Conservation (phyloP, 30 jellyfish, hydroid and myxozoan species). For the Morbakka virulenta region DNA sequence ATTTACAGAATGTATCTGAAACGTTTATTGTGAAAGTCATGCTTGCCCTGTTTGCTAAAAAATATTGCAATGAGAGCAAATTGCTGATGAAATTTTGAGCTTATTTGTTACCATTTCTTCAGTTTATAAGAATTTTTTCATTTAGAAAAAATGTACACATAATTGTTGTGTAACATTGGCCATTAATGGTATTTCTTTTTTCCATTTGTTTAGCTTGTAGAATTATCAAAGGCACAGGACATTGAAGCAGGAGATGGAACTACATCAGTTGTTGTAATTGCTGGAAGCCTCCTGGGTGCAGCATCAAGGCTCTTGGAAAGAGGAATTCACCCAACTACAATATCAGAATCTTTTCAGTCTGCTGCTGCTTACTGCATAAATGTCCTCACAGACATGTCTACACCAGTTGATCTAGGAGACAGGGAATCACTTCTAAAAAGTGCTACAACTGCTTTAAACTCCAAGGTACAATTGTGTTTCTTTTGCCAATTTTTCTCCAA, state of each 20-base stretch:
- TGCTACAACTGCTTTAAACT: slow-evolving; percentile 90
- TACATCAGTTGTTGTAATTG: slow-evolving; percentile 96
- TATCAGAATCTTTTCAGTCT: slow-evolving; percentile 88
- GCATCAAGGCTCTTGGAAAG: slow-evolving; percentile 77
- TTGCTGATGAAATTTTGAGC: too few relatives aligned
- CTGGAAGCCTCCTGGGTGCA: slow-evolving; percentile 89
- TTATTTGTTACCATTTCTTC: too few relatives aligned
- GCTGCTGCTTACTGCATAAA: slow-evolving; percentile 83
- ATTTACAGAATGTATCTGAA: too few relatives aligned
- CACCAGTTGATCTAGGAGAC: slow-evolving; percentile 89
- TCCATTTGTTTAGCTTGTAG: too few relatives aligned
- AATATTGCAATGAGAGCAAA: too few relatives aligned
- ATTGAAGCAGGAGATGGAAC: slow-evolving; percentile 99
- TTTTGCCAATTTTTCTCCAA: neutral
- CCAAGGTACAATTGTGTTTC: slow-evolving; percentile 66
- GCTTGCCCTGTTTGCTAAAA: too few relatives aligned
- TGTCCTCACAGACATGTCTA: slow-evolving; percentile 67
- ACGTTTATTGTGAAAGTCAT: too few relatives aligned
- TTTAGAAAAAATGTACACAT: too few relatives aligned
- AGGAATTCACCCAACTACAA: slow-evolving; percentile 96
- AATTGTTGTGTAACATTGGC: too few relatives aligned
- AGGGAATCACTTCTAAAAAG: slow-evolving; percentile 85
- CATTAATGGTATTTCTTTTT: too few relatives aligned
- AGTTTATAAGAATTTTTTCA: too few relatives aligned
- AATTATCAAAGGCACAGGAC: slow-evolving; percentile 95